Evolutionary conservation across 2,888 invertebrate species (phyloP).

Genomic region (Lasioglossum pauxillum): DNA sequence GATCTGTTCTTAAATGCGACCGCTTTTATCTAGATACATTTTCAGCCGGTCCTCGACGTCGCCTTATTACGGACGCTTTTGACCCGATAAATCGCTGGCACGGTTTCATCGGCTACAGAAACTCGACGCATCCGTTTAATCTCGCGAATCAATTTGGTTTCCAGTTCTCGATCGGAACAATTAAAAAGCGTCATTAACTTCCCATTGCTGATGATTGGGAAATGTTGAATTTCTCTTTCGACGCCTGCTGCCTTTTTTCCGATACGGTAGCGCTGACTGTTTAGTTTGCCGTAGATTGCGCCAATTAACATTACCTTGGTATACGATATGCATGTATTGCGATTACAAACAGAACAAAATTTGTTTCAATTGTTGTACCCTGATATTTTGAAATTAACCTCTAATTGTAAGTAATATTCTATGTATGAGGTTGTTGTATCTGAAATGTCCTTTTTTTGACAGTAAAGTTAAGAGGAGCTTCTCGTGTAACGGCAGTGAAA

Average conservation of each 20-base stretch:
- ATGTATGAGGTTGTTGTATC: too few species aligned
- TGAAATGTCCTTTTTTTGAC: too few species aligned
- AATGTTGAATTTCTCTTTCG: not conserved
- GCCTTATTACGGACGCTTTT: conserved; percentile 2
- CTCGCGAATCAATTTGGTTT: not conserved
- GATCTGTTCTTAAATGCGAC: conserved; percentile 57
- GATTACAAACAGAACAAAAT: not conserved
- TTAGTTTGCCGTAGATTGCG: not conserved
- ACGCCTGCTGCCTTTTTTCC: not conserved
- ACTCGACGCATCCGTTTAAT: not conserved
- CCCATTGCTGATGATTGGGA: not conserved
- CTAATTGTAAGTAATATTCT: too few species aligned
- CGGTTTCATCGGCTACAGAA: not conserved
- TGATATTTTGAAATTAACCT: too few species aligned
- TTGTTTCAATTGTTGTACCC: too few species aligned
- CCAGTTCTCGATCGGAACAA: not conserved
- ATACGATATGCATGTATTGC: too few species aligned
- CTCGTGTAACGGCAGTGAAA: too few species aligned
- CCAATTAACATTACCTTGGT: not conserved
- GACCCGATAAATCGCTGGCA: conserved; percentile 24
- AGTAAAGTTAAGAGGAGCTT: too few species aligned
- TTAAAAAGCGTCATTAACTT: not conserved
- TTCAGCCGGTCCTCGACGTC: conserved; percentile 3
- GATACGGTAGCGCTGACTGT: not conserved
- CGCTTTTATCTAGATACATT: conserved; percentile 36